These are phyloP conservation scores for Laodelphax striatellus DNA, from an alignment of 1,140 invertebrate species.

Conservation along the genomic window DNA sequence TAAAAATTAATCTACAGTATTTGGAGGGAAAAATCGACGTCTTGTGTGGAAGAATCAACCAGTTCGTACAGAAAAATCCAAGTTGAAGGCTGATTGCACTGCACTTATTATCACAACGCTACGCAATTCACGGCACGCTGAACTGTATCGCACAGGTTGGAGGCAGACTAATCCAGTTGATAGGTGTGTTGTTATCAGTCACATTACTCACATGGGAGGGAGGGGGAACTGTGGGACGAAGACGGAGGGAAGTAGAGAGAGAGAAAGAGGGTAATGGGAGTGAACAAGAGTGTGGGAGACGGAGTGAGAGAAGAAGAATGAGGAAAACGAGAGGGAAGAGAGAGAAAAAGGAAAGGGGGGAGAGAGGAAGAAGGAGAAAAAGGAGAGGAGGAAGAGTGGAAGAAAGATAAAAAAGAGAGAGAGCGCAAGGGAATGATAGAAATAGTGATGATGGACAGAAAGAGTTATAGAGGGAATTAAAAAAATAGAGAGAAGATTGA, in stretches of 20 bases:
- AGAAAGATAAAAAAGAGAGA: too few species aligned
- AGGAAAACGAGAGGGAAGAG: background rate
- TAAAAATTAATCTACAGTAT: too few species aligned
- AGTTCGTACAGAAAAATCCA: too few species aligned
- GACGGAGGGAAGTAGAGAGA: background rate
- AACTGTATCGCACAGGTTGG: too few species aligned
- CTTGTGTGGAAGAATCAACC: too few species aligned
- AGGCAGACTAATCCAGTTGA: too few species aligned
- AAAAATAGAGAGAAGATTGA: background rate
- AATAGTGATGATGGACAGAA: background rate
- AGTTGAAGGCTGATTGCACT: too few species aligned
- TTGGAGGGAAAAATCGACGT: too few species aligned
- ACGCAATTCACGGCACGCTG: too few species aligned
- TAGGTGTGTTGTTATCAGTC: too few species aligned
- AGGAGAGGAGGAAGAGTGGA: background rate
- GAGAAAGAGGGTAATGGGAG: background rate
- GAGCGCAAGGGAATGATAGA: background rate
- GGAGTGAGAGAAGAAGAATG: background rate
- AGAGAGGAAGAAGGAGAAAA: background rate
- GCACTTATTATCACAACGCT: too few species aligned
- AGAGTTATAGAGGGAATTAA: background rate
- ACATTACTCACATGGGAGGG: background rate
- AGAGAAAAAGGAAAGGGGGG: background rate
- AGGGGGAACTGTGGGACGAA: background rate
- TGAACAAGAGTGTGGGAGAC: background rate